These are phyloP conservation scores for Platypus cylindrus DNA, from an alignment of 2,888 invertebrate genomes.

Conservation along the genomic window DNA sequence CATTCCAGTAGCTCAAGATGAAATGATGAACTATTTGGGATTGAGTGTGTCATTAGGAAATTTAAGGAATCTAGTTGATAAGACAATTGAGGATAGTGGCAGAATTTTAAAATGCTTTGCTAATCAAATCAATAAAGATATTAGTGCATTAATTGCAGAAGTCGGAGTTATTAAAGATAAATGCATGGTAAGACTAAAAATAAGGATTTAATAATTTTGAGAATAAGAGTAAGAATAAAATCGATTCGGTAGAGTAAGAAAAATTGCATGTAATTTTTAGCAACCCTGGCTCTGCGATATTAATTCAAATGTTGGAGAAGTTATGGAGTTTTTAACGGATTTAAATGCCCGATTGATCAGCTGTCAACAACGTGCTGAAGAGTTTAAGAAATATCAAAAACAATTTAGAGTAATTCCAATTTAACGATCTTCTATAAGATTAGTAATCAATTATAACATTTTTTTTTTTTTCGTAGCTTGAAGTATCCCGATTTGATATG, in stretches of 20 bases:
- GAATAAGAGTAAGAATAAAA: too few species aligned
- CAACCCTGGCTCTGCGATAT: slow-evolving; percentile 62
- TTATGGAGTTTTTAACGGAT: slow-evolving; percentile 48
- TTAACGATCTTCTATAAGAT: not conserved
- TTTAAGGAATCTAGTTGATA: slow-evolving; percentile 57
- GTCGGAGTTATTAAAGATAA: slow-evolving; percentile 62
- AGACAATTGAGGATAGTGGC: slow-evolving; percentile 52
- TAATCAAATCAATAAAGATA: slow-evolving; percentile 64
- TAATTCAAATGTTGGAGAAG: slow-evolving; percentile 54
- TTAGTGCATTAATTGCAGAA: slow-evolving; percentile 56
- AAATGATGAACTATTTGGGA: slow-evolving; percentile 50
- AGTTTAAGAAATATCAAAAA: slow-evolving; percentile 71
- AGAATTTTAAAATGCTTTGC: slow-evolving; percentile 59
- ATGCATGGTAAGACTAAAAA: slow-evolving; percentile 43
- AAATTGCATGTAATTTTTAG: slow-evolving; percentile 34
- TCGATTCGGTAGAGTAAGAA: too few species aligned
- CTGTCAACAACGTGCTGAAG: slow-evolving; percentile 55
- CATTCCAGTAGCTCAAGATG: slow-evolving; percentile 60
- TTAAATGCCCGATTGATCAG: slow-evolving; percentile 49
- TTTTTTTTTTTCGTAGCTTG: slow-evolving; percentile 43
- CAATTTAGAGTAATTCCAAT: slow-evolving; percentile 55
- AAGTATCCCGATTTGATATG: slow-evolving; percentile 69
- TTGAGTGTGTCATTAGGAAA: slow-evolving; percentile 48
- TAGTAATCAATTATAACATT: not conserved
- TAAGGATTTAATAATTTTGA: too few species aligned